Evolutionary conservation across 2,113 vertebrate species (phyloP).

Genomic region (Sterna hirundo): DNA sequence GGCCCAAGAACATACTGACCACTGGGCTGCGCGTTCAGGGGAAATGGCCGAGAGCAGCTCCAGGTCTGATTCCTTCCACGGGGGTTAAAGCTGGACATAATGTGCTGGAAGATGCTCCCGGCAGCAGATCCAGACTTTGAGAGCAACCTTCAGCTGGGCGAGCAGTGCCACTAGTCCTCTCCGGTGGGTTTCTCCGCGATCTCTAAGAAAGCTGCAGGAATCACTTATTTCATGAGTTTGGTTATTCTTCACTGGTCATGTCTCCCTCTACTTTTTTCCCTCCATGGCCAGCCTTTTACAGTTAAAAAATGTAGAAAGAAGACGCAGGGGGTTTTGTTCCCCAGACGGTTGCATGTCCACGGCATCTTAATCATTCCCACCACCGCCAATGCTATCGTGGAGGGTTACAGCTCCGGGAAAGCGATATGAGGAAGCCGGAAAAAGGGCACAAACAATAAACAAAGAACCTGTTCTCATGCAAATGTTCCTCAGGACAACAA

Average conservation of each 20-base stretch:
- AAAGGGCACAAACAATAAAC: not conserved
- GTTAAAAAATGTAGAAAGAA: not conserved
- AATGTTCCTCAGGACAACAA: not conserved
- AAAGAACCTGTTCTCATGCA: not conserved
- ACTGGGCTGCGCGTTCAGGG: not conserved
- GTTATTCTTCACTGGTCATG: not conserved
- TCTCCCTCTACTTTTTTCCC: not conserved
- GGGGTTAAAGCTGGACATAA: not conserved
- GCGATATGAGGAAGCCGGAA: not conserved
- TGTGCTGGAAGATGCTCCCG: not conserved
- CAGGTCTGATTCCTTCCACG: not conserved
- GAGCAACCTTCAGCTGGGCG: not conserved
- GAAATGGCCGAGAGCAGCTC: rapidly evolving
- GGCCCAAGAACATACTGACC: not conserved
- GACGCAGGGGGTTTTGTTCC: not conserved
- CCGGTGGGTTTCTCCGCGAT: not conserved
- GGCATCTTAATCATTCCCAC: not conserved
- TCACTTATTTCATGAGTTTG: not conserved
- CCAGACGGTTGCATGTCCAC: not conserved
- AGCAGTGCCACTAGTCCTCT: not conserved
- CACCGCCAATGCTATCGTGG: not conserved
- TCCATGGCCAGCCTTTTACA: not conserved
- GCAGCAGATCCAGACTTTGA: rapidly evolving
- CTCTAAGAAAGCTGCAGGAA: not conserved
- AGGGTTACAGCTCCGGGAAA: not conserved